Conservation (phyloP, 2,888 invertebrate species). For the Rotaria socialis region DNA sequence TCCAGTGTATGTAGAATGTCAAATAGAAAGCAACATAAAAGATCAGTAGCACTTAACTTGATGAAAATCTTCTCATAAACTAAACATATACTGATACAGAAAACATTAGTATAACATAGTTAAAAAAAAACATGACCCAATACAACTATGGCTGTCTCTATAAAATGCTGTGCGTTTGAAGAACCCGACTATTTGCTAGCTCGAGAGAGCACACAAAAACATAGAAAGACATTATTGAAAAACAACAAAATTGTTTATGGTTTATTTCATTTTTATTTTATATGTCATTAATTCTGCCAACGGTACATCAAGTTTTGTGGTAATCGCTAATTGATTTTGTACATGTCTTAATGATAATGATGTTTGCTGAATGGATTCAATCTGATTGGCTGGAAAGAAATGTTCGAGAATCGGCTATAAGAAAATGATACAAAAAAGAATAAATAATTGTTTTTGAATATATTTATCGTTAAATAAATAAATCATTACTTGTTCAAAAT, state of each 20-base stretch:
- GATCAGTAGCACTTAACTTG: background rate
- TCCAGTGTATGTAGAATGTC: background rate
- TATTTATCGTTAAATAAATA: background rate
- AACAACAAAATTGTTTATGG: background rate
- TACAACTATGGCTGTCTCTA: too few relatives aligned
- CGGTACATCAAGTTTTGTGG: background rate
- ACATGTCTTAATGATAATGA: background rate
- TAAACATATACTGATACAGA: background rate
- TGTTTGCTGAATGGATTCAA: background rate
- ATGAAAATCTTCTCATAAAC: background rate
- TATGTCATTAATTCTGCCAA: background rate
- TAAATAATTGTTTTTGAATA: background rate
- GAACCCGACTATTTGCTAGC: too few relatives aligned
- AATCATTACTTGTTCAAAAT: slow-evolving; percentile 16
- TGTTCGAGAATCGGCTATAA: background rate
- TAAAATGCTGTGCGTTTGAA: too few relatives aligned
- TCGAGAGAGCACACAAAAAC: too few relatives aligned
- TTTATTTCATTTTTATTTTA: background rate
- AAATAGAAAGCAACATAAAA: background rate
- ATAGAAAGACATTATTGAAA: background rate
- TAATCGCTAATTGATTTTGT: background rate
- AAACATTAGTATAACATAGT: background rate
- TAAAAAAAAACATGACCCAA: background rate
- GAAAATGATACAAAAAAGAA: background rate
- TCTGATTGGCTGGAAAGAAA: background rate